These are phyloP conservation scores for Parnassius orleans DNA, from an alignment of 2,888 invertebrate genomes.

Conservation along the genomic window DNA sequence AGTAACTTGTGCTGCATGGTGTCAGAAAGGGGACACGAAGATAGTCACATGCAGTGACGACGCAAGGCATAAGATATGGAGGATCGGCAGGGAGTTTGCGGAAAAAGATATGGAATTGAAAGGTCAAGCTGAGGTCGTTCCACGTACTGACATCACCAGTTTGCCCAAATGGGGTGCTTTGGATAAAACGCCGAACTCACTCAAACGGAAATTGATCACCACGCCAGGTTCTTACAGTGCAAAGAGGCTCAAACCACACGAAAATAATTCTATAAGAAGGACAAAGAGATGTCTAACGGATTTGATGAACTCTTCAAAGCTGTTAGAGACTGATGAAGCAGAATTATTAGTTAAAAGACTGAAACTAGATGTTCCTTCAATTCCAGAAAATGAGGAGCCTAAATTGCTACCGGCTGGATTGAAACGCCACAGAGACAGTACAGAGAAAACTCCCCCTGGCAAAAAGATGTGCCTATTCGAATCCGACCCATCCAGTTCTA, in stretches of 20 bases:
- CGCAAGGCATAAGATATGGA: conserved; percentile 88
- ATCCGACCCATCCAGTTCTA: conserved; percentile 24
- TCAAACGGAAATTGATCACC: conserved; percentile 53
- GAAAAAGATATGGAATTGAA: conserved; percentile 50
- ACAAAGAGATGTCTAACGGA: conserved; percentile 69
- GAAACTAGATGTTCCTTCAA: conserved; percentile 38
- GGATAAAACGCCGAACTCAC: conserved; percentile 74
- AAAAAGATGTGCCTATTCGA: conserved; percentile 37
- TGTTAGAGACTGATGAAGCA: conserved; percentile 43
- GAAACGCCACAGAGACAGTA: conserved; percentile 51
- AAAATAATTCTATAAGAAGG: conserved; percentile 36
- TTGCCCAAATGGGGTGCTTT: conserved; percentile 51
- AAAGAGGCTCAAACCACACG: conserved; percentile 38
- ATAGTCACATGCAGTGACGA: conserved; percentile 93
- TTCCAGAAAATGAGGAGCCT: conserved; percentile 36
- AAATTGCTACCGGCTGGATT: conserved; percentile 43
- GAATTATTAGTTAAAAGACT: conserved; percentile 45
- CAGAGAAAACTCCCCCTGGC: conserved; percentile 29
- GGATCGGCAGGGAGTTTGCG: conserved; percentile 79
- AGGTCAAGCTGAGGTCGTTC: conserved; percentile 52
- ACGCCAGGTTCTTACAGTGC: conserved; percentile 42
- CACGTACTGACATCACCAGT: conserved; percentile 43
- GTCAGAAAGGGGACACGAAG: conserved; percentile 78
- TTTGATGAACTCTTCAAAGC: conserved; percentile 55
- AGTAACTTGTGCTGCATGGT: conserved; percentile 94